Conservation (phyloP, 2,113 vertebrate species). For the Takifugu bimaculatus region DNA sequence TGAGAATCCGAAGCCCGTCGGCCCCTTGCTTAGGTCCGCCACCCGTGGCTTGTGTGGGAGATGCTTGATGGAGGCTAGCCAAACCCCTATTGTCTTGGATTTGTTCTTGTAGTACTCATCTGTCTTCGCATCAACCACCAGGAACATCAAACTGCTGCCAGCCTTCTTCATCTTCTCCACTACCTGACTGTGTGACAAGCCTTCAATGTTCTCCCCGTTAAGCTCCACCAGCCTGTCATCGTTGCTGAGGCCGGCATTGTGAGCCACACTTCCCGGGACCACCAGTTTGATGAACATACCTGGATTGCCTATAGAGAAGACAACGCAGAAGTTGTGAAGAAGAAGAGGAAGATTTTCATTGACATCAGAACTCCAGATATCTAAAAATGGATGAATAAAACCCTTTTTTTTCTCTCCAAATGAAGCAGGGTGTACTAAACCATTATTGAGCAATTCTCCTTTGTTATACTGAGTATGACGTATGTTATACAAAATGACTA, state of each 20-base stretch:
- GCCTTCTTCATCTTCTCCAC: constrained; percentile 81
- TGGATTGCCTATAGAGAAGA: constrained; percentile 66
- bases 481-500: too few species aligned
- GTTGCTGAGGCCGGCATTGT: constrained; percentile 80
- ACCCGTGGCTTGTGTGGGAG: constrained; percentile 81
- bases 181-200: constrained; percentile 75
- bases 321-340: background rate
- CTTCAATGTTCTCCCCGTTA: constrained; percentile 85
- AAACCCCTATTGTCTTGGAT: constrained; percentile 62
- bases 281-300: constrained; percentile 82
- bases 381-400: background rate
- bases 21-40: constrained; percentile 74
- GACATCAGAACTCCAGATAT: background rate
- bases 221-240: constrained; percentile 85
- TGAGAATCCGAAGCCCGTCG: constrained; percentile 84
- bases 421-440: too few species aligned
- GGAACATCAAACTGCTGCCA: constrained; percentile 76
- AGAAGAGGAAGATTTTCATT: background rate
- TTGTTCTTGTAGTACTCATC: constrained; percentile 72
- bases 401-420: background rate
- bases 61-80: constrained; percentile 71
- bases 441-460: too few species aligned
- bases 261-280: constrained; percentile 73
- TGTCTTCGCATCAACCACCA: constrained; percentile 82
- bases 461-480: too few species aligned